phyloP scores from a whole-genome alignment of 2,797 vertebrate species.

The Channallabes apus region DNA sequence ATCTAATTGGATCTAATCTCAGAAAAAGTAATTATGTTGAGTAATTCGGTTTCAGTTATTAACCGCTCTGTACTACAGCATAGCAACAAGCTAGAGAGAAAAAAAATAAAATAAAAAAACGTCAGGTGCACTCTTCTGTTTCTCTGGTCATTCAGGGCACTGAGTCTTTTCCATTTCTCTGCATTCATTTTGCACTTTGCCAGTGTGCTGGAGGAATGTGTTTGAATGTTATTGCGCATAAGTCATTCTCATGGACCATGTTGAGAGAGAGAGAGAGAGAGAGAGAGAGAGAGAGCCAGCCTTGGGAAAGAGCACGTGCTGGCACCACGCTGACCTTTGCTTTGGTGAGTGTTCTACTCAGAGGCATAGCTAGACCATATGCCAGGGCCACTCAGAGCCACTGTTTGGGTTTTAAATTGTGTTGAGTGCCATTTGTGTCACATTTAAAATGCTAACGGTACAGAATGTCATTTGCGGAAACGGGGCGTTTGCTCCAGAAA shows the following conservation, averaged over 20 bases:
- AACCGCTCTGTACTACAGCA: not conserved
- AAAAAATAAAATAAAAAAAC: not conserved
- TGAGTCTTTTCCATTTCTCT: conserved; percentile 17
- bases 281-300: conserved; percentile 34
- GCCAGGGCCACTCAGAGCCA: conserved; percentile 73
- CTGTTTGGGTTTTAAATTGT: conserved; percentile 92
- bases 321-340: conserved; percentile 62
- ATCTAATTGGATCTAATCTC: not conserved
- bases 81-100: not conserved
- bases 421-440: conserved; percentile 89
- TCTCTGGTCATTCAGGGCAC: conserved; percentile 23
- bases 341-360: conserved; percentile 74
- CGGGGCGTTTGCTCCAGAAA: conserved; percentile 88
- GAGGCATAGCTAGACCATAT: conserved; percentile 57
- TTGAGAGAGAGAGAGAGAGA: conserved; percentile 31
- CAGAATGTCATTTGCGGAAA: conserved; percentile 92
- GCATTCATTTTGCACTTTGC: conserved; percentile 26
- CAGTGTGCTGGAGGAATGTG: conserved; percentile 38
- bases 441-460: conserved; percentile 93
- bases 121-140: conserved; percentile 16
- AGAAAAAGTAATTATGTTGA: not conserved
- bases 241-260: conserved; percentile 45
- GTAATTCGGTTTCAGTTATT: not conserved
- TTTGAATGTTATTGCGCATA: conserved; percentile 48
- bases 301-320: conserved; percentile 30